Evolutionary conservation across 2,888 invertebrate genomes (phyloP), one percentile per base, ranked within the genome.

Genomic region (Oligia fasciuncula): DNA sequence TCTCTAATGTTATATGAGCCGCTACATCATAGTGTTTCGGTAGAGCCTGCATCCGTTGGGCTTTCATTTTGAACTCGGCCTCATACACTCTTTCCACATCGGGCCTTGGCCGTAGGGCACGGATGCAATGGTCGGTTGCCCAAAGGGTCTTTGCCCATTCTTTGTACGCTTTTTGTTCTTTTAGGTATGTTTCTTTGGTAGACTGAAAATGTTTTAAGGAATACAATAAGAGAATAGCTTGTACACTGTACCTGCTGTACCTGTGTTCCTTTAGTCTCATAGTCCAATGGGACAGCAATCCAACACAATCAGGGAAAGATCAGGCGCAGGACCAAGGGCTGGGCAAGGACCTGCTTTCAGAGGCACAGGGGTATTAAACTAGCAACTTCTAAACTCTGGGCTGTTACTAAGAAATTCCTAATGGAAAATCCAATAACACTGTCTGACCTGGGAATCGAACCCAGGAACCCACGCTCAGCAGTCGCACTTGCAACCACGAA

Each of bases 121-220:
- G 88, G 3, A 93, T 89, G 70, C 95, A 95, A 54, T 96, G 94
- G 6, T 85, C 89, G 0, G 85, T 93, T 0, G 87, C 79, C 96
- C 96, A 97, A 0, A 93, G 77, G 0, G 87, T 76, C 80, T 93
- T 95, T 0, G 96, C 96, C 96, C 96, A 97, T 71, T 93, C 93
- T 82, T 88, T 88, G 83, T 88, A 97, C 70, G 95, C 96, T 76
- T 94, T 88, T 81, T 96, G 94, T 83, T 97, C 96, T 60, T 92
- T 91, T 63, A 89, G 80, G 77, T 96, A 96, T 29, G 73, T 78
- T 46, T 91, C 90, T 91, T 93, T 91, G 2, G 93, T 68, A 49
- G 92, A 90, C 96, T 96, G 82, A 1, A 88, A 90, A 66, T 57
- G 9, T n/a, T 68, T 62, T 11, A 73, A 46, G 2, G 6, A n/a